phyloP scores from a whole-genome alignment of 1,140 invertebrate species.

The Eriosoma lanigerum region DNA sequence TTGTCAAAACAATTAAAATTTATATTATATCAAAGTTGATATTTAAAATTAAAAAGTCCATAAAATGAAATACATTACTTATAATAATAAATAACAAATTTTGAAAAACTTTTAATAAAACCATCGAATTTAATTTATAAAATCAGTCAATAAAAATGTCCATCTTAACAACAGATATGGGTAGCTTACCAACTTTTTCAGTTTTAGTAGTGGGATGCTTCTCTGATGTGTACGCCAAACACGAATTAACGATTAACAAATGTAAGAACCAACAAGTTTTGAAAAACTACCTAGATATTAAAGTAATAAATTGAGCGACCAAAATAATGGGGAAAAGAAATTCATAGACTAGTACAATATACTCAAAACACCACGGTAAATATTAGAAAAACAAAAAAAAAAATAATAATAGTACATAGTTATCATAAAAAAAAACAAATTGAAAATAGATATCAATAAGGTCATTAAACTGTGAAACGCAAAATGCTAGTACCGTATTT shows the following conservation, averaged over 20 bases:
- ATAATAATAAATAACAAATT: too few relatives aligned
- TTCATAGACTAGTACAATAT: background rate
- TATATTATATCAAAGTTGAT: too few relatives aligned
- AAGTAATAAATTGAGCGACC: slow-evolving; percentile 22
- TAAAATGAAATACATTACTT: background rate
- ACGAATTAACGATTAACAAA: background rate
- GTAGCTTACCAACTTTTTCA: slow-evolving; percentile 22
- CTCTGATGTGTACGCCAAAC: slow-evolving; percentile 23
- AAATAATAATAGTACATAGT: slow-evolving; percentile 14
- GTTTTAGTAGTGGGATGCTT: slow-evolving; percentile 10
- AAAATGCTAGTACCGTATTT: slow-evolving; percentile 41
- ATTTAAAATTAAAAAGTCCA: background rate
- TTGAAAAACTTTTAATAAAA: background rate
- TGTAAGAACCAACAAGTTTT: slow-evolving; percentile 7
- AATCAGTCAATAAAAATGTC: background rate
- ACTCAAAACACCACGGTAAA: slow-evolving; percentile 26
- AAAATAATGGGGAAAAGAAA: slow-evolving; percentile 17
- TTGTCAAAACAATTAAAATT: too few relatives aligned
- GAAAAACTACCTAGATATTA: background rate
- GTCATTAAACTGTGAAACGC: slow-evolving; percentile 49
- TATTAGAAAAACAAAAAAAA: slow-evolving; percentile 38
- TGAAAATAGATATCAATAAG: slow-evolving; percentile 46
- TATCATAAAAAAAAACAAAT: slow-evolving; percentile 47
- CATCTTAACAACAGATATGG: slow-evolving; percentile 26
- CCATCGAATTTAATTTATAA: slow-evolving; percentile 1